These are phyloP conservation scores for Aculops lycopersici DNA, from an alignment of 1,140 invertebrate species.

Conservation along the genomic window DNA sequence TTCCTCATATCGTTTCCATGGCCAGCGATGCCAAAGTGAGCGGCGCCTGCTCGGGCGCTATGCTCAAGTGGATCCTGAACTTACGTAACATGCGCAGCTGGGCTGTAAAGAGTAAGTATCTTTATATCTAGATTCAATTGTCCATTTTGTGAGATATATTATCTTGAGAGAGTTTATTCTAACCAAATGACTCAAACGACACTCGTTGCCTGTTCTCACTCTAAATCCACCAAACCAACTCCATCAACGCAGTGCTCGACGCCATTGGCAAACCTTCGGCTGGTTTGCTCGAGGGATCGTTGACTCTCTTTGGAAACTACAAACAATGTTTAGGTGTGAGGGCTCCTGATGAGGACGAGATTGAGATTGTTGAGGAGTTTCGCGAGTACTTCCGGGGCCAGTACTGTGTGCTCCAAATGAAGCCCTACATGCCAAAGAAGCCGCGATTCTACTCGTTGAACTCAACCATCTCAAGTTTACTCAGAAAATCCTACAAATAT, in stretches of 20 bases:
- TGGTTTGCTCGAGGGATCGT: slow-evolving; percentile 1
- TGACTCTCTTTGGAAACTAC: slow-evolving; percentile 2
- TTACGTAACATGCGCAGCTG: slow-evolving; percentile 10
- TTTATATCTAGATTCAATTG: no score
- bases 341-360: neutral
- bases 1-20: slow-evolving; percentile 8
- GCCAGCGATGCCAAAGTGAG: slow-evolving; percentile 11
- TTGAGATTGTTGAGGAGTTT: neutral
- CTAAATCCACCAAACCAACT: no score
- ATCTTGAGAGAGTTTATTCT: no score
- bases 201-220: no score
- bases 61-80: slow-evolving; percentile 10
- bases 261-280: neutral
- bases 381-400: slow-evolving; percentile 9
- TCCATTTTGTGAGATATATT: no score
- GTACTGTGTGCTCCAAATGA: slow-evolving; percentile 10
- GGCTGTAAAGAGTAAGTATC: slow-evolving; percentile 11
- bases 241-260: neutral
- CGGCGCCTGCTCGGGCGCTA: slow-evolving; percentile 11
- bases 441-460: slow-evolving; percentile 9
- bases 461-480: slow-evolving; percentile 4
- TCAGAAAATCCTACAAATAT: slow-evolving; percentile 7
- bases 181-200: no score
- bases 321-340: slow-evolving; percentile 1
- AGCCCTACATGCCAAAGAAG: slow-evolving; percentile 9